Conservation (phyloP, 2,888 invertebrate species). For the Hydrotaea cyrtoneurina region DNA sequence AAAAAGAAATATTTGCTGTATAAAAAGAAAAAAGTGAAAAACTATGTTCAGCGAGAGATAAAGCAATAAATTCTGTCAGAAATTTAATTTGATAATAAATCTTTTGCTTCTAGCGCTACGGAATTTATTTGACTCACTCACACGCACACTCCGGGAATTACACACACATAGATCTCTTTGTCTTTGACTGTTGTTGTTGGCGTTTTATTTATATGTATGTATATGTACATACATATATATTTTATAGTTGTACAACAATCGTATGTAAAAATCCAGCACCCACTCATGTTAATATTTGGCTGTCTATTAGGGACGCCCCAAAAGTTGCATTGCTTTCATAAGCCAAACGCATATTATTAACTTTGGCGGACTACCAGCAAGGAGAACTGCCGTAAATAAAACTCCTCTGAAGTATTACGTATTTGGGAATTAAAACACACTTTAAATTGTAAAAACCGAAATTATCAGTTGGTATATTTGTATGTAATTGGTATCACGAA, state of each 20-base stretch:
- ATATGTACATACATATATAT: slow-evolving; percentile 59
- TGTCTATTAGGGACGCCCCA: slow-evolving; percentile 62
- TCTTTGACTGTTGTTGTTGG: slow-evolving; percentile 25
- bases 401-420: no score
- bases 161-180: slow-evolving; percentile 40
- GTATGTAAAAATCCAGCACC: slow-evolving; percentile 63
- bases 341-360: no score
- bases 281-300: slow-evolving; percentile 52
- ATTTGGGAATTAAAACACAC: no score
- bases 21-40: slow-evolving; percentile 76
- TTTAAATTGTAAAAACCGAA: no score
- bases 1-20: slow-evolving; percentile 24
- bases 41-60: slow-evolving; percentile 81
- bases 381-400: no score
- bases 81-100: slow-evolving; percentile 82
- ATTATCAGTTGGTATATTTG: no score
- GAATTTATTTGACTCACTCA: slow-evolving; percentile 80
- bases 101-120: slow-evolving; percentile 81
- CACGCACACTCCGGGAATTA: slow-evolving; percentile 37
- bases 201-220: slow-evolving; percentile 43
- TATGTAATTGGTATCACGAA: no score
- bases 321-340: no score
- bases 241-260: slow-evolving; percentile 54
- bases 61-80: slow-evolving; percentile 82
- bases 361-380: no score